Conservation (phyloP, 37 sponge, comb jelly and placozoan species). For the Axinella damicornis region DNA sequence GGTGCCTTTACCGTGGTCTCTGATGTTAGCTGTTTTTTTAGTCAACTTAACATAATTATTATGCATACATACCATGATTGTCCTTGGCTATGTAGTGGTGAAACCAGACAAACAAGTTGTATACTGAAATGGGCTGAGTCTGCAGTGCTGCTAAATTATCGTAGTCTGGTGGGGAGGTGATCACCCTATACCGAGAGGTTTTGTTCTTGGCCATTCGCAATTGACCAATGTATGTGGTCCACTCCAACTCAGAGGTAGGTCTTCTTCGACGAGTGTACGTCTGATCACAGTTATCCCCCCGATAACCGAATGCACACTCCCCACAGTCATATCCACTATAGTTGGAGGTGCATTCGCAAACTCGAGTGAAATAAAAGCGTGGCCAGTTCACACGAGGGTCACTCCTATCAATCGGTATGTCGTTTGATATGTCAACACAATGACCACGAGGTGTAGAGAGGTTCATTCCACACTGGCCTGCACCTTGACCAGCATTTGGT, state of each 20-base stretch:
- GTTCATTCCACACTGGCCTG: not conserved
- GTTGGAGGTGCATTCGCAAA: not conserved
- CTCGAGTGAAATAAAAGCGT: not conserved
- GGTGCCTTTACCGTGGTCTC: too few relatives aligned
- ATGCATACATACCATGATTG: not conserved
- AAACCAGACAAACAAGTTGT: constrained; percentile 4
- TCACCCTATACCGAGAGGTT: not conserved
- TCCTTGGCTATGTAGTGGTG: constrained; percentile 9
- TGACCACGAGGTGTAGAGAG: too few relatives aligned
- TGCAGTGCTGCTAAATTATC: not conserved
- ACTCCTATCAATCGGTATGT: not conserved
- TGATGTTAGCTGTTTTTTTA: too few relatives aligned
- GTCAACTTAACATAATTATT: too few relatives aligned
- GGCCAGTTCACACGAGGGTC: constrained; percentile 2
- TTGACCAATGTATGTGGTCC: not conserved
- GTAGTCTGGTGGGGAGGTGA: not conserved
- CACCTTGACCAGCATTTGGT: not conserved
- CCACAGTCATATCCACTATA: constrained; percentile 11
- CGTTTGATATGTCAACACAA: too few relatives aligned
- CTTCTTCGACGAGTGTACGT: not conserved
- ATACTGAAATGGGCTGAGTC: not conserved
- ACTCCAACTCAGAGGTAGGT: not conserved
- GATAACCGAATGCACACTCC: not conserved
- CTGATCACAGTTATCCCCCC: not conserved
- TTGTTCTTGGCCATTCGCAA: not conserved